phyloP scores from a whole-genome alignment of 2,888 invertebrate species.

The Sinodicranocentrus sp. region DNA sequence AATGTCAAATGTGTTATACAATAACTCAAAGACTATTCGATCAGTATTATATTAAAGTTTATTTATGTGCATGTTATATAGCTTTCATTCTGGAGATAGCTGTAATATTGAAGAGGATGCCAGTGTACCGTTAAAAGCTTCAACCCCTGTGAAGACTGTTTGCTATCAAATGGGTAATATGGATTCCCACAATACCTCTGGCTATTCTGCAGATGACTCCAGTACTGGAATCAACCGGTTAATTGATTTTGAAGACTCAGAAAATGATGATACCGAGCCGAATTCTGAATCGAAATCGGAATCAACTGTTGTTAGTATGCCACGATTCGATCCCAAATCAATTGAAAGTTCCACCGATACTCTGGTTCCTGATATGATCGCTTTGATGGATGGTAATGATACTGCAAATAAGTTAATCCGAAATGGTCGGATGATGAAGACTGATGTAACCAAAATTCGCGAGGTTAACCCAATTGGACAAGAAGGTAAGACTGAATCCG shows the following conservation, averaged over 20 bases:
- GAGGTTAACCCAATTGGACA: constrained; percentile 31
- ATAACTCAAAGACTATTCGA: not conserved
- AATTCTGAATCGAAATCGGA: constrained; percentile 74
- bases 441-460: constrained; percentile 36
- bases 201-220: constrained; percentile 45
- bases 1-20: not conserved
- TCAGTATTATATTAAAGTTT: not conserved
- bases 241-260: constrained; percentile 77
- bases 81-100: constrained; percentile 54
- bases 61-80: not conserved
- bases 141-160: constrained; percentile 3
- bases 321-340: constrained; percentile 68
- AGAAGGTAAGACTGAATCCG: constrained; percentile 56
- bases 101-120: constrained; percentile 45
- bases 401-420: not conserved
- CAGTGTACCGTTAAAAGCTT: constrained; percentile 17
- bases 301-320: constrained; percentile 67
- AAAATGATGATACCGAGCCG: constrained; percentile 76
- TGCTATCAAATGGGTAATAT: not conserved
- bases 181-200: constrained; percentile 30
- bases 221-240: constrained; percentile 68
- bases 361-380: constrained; percentile 77
- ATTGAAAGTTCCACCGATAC: constrained; percentile 82
- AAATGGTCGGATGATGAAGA: constrained; percentile 38
- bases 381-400: constrained; percentile 12